Percentiles rank a stretch among this genome's conserved stretches.
These are phyloP conservation scores for Anhinga rufa DNA, from an alignment of 2,113 vertebrate species.

Conservation along the genomic window DNA sequence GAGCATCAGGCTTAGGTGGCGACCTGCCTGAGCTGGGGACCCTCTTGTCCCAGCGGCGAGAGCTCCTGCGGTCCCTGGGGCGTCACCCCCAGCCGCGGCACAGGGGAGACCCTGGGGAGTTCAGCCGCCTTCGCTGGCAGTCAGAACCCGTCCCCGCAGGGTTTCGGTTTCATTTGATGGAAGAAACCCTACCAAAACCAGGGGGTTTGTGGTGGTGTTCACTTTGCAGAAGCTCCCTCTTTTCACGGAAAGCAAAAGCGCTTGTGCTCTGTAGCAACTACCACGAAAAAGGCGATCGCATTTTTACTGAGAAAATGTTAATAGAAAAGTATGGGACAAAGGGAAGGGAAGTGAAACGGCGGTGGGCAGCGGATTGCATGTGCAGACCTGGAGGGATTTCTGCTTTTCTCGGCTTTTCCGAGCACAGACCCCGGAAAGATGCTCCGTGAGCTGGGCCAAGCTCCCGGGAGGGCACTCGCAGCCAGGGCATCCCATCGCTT, in stretches of 20 bases:
- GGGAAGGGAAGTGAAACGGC: background rate
- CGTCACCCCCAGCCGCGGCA: rapidly evolving
- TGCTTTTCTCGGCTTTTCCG: background rate
- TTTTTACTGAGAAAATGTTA: background rate
- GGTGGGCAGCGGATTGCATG: background rate
- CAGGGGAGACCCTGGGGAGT: background rate
- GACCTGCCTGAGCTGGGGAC: background rate
- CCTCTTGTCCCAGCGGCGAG: background rate
- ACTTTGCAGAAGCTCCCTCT: background rate
- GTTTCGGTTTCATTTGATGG: background rate
- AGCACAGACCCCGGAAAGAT: rapidly evolving
- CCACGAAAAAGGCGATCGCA: background rate
- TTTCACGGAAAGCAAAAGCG: background rate
- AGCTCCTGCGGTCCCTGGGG: background rate
- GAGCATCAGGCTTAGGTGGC: background rate
- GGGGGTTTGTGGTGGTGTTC: background rate
- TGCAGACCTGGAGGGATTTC: background rate
- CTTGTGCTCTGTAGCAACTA: background rate
- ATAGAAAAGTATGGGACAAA: background rate
- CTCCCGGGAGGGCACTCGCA: rapidly evolving
- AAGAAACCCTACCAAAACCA: background rate
- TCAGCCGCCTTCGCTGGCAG: rapidly evolving
- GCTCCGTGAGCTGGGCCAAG: background rate
- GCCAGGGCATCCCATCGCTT: background rate
- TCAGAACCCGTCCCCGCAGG: rapidly evolving